phyloP scores from a whole-genome alignment of 2,113 vertebrate species.

The Amblyopsis rosae region DNA sequence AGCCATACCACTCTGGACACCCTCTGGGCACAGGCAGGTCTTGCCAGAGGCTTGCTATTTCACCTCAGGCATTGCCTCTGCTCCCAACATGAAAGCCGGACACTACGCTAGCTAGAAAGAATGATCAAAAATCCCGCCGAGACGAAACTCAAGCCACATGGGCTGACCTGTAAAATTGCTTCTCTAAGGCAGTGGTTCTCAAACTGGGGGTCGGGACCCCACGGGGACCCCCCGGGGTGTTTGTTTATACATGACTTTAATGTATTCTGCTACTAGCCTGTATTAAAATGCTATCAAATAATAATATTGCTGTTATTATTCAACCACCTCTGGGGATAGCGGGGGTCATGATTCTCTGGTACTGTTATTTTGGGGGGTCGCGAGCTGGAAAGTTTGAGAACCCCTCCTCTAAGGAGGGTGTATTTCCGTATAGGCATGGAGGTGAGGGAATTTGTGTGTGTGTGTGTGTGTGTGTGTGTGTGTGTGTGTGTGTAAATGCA shows the following conservation, averaged over 20 bases:
- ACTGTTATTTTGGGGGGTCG: no score
- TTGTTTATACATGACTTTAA: no score
- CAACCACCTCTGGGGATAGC: no score
- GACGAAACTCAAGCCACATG: slow-evolving; percentile 50
- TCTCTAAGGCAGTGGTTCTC: no score
- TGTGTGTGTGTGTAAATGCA: background rate
- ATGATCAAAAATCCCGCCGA: slow-evolving; percentile 1
- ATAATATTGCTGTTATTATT: no score
- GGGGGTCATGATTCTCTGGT: no score
- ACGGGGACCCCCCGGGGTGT: no score
- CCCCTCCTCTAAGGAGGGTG: background rate
- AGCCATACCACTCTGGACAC: slow-evolving; percentile 8
- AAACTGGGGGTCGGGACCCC: no score
- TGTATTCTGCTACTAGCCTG: no score
- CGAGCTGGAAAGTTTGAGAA: no score
- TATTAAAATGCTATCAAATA: no score
- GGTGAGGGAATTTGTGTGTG: background rate
- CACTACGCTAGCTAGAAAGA: slow-evolving; percentile 7
- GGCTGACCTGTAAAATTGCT: slow-evolving; percentile 3
- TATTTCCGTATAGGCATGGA: background rate
- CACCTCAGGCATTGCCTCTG: background rate
- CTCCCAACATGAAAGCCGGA: slow-evolving; percentile 43
- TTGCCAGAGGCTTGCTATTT: slow-evolving; percentile 5
- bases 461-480: background rate
- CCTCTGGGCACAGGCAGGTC: slow-evolving; percentile 6